Evolutionary conservation across 2,888 invertebrate genomes (phyloP).

Genomic region (Zelleria hepariella): DNA sequence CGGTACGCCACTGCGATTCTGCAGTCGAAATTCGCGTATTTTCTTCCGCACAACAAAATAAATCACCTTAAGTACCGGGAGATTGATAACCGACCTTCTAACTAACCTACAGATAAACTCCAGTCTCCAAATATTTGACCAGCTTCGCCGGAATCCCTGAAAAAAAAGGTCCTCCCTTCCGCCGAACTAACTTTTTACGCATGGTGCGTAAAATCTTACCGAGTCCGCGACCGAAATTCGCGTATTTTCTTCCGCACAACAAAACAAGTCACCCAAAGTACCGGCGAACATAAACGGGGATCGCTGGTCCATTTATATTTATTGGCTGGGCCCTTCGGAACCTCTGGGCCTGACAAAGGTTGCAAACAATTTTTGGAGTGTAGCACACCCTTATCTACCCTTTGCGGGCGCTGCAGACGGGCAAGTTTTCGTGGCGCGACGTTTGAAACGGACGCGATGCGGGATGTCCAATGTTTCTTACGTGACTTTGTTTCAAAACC

Average conservation of each 20-base stretch:
- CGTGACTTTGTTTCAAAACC: too few species aligned
- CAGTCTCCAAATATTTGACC: too few species aligned
- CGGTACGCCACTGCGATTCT: background rate
- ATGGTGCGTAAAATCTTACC: background rate
- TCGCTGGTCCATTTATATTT: constrained; percentile 4
- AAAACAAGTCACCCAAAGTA: constrained; percentile 1
- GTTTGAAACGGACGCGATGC: background rate
- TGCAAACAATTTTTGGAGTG: constrained; percentile 4
- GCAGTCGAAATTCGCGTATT: background rate
- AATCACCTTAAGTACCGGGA: background rate
- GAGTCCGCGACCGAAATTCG: background rate
- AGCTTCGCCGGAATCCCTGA: too few species aligned
- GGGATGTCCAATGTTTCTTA: too few species aligned
- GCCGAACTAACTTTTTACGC: background rate
- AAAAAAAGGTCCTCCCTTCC: background rate
- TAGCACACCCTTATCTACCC: background rate
- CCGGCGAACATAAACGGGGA: background rate
- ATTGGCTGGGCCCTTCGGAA: background rate
- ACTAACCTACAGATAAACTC: too few species aligned
- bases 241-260: background rate
- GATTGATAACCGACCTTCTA: too few species aligned
- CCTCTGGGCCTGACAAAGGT: background rate
- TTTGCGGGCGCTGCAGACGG: background rate
- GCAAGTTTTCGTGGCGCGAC: background rate
- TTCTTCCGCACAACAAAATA: background rate